Evolutionary conservation across 2,888 invertebrate species (phyloP).

Genomic region (Xanthia icteritia): DNA sequence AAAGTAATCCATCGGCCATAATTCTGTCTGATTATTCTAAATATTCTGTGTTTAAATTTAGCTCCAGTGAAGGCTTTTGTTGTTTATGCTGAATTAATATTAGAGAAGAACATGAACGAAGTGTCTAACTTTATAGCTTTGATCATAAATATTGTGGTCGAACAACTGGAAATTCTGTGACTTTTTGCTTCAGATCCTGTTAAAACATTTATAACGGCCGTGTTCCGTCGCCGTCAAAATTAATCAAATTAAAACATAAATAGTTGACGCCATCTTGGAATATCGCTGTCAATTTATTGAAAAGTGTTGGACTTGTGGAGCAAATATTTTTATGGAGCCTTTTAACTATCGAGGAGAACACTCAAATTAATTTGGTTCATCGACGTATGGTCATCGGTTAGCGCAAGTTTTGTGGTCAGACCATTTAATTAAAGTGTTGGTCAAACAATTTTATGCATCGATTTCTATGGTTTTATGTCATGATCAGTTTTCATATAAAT

Average conservation of each 20-base stretch:
- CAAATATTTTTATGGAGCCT: conserved; percentile 39
- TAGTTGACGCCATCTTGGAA: conserved; percentile 2
- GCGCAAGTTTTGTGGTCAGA: conserved; percentile 19
- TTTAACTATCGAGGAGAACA: conserved; percentile 32
- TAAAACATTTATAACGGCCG: conserved; percentile 4
- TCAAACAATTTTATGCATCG: not conserved
- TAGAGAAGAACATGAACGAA: not conserved
- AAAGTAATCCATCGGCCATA: not conserved
- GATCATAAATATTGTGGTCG: not conserved
- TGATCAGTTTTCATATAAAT: too few species aligned
- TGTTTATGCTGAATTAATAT: not conserved
- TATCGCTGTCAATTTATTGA: conserved; percentile 41
- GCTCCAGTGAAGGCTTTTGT: not conserved
- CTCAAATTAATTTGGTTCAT: conserved; percentile 49
- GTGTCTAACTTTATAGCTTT: not conserved
- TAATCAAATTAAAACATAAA: conserved; percentile 40
- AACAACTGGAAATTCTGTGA: not conserved
- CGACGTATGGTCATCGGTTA: conserved; percentile 15
- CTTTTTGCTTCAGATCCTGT: not conserved
- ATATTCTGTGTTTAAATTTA: not conserved
- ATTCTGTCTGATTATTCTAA: not conserved
- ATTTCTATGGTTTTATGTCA: too few species aligned
- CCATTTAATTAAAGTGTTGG: conserved; percentile 42
- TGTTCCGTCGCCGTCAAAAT: not conserved
- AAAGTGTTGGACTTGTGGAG: conserved; percentile 27